phyloP scores from a whole-genome alignment of 2,888 invertebrate species.

The Torymus auratus region DNA sequence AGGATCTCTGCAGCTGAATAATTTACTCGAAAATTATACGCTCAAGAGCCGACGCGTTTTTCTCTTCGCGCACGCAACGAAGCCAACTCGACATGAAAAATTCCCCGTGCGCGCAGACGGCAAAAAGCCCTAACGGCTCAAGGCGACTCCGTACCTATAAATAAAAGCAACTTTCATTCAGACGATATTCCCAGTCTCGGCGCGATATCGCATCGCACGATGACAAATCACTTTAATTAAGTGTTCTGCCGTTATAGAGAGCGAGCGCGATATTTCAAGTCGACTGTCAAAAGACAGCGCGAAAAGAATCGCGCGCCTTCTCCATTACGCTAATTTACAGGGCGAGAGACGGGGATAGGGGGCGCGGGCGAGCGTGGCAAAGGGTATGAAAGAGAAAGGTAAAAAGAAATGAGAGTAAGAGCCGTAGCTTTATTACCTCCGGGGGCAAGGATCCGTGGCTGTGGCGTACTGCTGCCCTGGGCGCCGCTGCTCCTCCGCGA shows the following conservation, averaged over 20 bases:
- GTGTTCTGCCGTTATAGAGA: background rate
- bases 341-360: background rate
- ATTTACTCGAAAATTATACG: too few relatives aligned
- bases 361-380: background rate
- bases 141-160: constrained; percentile 5
- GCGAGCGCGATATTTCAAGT: too few relatives aligned
- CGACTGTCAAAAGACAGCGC: background rate
- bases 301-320: background rate
- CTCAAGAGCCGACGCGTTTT: too few relatives aligned
- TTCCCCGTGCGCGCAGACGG: background rate
- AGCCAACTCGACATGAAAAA: too few relatives aligned
- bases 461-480: constrained; percentile 84
- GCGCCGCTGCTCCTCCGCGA: constrained; percentile 88
- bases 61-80: too few relatives aligned
- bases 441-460: constrained; percentile 84
- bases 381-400: background rate
- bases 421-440: constrained; percentile 81
- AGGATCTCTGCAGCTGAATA: too few relatives aligned
- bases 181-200: background rate
- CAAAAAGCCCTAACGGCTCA: background rate
- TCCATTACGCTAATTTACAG: constrained; percentile 16
- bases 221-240: constrained; percentile 41
- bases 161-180: constrained; percentile 28
- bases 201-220: background rate
- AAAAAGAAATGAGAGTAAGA: constrained; percentile 24